Base-by-base conservation (phyloP, 2,888 invertebrate genomes). In the Geophilus truncorum region DNA sequence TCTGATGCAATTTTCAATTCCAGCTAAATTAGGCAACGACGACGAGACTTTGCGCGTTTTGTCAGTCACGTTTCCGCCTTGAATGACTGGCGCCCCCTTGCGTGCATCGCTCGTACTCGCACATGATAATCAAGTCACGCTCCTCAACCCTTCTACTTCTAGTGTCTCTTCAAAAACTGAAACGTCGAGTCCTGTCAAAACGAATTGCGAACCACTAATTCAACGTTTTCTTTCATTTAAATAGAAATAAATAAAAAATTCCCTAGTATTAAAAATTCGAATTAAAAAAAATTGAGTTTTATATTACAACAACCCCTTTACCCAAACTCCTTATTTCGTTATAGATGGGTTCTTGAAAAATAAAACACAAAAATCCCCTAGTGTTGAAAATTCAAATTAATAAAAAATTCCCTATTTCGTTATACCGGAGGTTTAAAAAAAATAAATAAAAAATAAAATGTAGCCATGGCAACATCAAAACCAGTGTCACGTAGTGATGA, bases 121-220 rank as follows among this genome's bases (percentile, higher is more conserved):
- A 15, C 57, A 57, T 57, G 57, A 57, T 57, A 57, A 57, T 57
- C 57, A 57, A 57, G 57, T 57, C 57, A 57, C 57, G 57, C 57
- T 4, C n/a, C 57, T 57, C 18, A 57, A 18, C 57, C 57, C 23
- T 57, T 40, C 36, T 15, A 40, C 15, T 40, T 40, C 12, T 15
- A 40, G 36, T 40, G 15, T 21, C 57, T 18, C 23, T 57, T 57
- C 57, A n/a, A 57, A 57, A 57, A 57, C 57, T 57, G 57, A 57
- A 57, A 57, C 57, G 57, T 57, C 57, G 57, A 57, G 21, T 18
- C 57, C 18, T n/a, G 57, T 57, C 57, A 57, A 57, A n/a, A 18
- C 18, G 21, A 57, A 21, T 57, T 57, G 21, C 57, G 1, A 1
- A 57, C 23, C 57, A 57, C 23, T 57, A 57, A 57, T 57, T 57